These are phyloP conservation scores for Mesitornis unicolor DNA, from an alignment of 2,113 vertebrate genomes.

Conservation along the genomic window DNA sequence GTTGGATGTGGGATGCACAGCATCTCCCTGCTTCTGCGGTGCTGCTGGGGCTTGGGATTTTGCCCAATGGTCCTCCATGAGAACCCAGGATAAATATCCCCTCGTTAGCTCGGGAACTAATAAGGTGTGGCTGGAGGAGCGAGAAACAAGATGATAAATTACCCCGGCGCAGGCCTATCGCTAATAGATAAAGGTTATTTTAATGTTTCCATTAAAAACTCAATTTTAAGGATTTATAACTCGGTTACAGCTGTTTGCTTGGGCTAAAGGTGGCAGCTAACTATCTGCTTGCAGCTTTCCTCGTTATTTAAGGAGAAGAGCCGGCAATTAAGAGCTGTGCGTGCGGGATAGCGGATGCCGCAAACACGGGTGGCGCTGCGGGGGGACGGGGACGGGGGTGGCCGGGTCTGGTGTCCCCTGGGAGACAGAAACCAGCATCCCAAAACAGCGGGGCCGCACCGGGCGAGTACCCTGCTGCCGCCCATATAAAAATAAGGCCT, in stretches of 20 bases:
- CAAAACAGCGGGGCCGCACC: not conserved
- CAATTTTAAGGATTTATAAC: slow-evolving; percentile 65
- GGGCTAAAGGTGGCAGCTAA: not conserved
- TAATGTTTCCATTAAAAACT: slow-evolving; percentile 64
- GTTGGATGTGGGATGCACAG: not conserved
- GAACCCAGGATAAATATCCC: slow-evolving; percentile 25
- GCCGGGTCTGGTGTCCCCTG: not conserved
- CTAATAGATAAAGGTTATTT: slow-evolving; percentile 61
- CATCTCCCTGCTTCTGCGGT: not conserved
- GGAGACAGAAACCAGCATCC: not conserved
- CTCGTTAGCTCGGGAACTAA: slow-evolving; percentile 23
- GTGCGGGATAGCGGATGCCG: accelerated
- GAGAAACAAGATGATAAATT: slow-evolving; percentile 27
- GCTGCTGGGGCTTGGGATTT: not conserved
- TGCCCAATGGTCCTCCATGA: not conserved
- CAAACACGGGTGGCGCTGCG: not conserved
- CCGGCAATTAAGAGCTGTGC: not conserved
- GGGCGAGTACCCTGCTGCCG: not conserved
- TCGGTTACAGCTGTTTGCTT: slow-evolving; percentile 5
- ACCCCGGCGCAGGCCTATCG: not conserved
- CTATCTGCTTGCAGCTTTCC: not conserved
- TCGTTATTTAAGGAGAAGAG: not conserved
- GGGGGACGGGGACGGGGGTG: not conserved
- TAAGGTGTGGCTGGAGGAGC: slow-evolving; percentile 30
- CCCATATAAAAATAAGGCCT: not conserved